Base-by-base conservation (phyloP, 2,113 vertebrate species). In the Sorex araneus region DNA sequence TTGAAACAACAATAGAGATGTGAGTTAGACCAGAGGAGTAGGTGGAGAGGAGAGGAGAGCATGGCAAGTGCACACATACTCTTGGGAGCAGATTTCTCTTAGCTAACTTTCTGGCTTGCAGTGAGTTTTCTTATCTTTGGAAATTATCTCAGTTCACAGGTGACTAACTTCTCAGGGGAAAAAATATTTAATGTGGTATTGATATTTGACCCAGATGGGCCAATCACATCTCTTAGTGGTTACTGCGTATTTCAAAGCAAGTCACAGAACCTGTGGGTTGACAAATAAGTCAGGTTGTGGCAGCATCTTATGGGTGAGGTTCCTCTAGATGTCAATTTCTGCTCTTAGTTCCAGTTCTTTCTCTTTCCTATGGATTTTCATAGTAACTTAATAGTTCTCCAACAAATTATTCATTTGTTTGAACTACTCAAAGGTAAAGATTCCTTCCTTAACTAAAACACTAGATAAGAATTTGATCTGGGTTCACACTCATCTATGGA, bases 361-460 rank as follows among this genome's bases (percentile, higher is more conserved):
- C 27, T 36, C 36, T 76, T 73, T 83, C 76, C 67, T 8, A 6
- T 13, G 67, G 43, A 50, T 83, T 74, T 30, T 45, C 27, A 75
- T 77, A 63, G 7, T 71, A 50, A 15, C 6, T 0, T 1, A 43
- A 43, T 30, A 18, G 23, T 8, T 77, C 25, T 23, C 64, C 16
- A 84, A n/a, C 60, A 81, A 63, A 77, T 30, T 50, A 12, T 7
- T 30, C 60, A 7, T 70, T 85, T 86, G 28, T 32, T 60, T 40
- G 66, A 47, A 12, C 54, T 67, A 63, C 27, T 32, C 18, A 76
- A n/a, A 64, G 23, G 43, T 64, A 30, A 88, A 45, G 36, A 54
- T 66, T 75, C 90, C 66, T 66, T 75, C 90, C 66, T 73, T 81
- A 34, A 76, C 69, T n/a, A 77, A 54, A 63, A 28, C 6, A 43